Evolutionary conservation across 2,113 vertebrate genomes (phyloP), one percentile per base, ranked within the genome.

Genomic region (Camelus dromedarius): DNA sequence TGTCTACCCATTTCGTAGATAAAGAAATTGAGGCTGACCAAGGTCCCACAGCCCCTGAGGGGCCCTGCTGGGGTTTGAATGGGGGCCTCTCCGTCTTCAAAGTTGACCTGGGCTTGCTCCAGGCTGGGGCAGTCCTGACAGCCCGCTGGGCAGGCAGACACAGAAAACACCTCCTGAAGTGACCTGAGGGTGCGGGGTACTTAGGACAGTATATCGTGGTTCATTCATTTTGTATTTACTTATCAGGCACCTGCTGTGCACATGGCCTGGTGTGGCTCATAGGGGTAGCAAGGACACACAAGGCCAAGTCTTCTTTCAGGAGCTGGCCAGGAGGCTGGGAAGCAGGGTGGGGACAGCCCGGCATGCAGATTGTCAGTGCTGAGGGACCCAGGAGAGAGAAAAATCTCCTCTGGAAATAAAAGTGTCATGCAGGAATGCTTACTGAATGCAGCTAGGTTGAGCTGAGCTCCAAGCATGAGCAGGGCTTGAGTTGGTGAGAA

Each of bases 171-270:
- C 66, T 14, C 38, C 52, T 3, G 28, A 70, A 62, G 2, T 6
- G 35, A 58, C 6, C 1, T 1, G 6, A 11, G 60, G 1, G 15
- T 76, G 62, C 58, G 8, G 5, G 7, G 5, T 0, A 6, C 56
- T 89, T 15, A 30, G 24, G 62, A 46, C 46, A 5, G 12, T 58
- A 16, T 58, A 8, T 7, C 30, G 1, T 24, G 19, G 8, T 14
- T 26, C 79, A 30, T 3, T 9, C 8, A 0, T 67, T 46, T 64
- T 8, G 20, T 3, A 2, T 70, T 35, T 52, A 30, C 54, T 35
- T 46, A 5, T 20, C 52, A 76, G 60, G 52, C 42, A 42, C 48
- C 48, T n/a, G 22, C 67, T 35, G 4, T 35, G 85, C 5, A 7
- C 35, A 1, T 18, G 22, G 64, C 52, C 76, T 35, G 38, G 50